Base-by-base conservation (phyloP, 2,797 vertebrate genomes). In the Limosa lapponica region DNA sequence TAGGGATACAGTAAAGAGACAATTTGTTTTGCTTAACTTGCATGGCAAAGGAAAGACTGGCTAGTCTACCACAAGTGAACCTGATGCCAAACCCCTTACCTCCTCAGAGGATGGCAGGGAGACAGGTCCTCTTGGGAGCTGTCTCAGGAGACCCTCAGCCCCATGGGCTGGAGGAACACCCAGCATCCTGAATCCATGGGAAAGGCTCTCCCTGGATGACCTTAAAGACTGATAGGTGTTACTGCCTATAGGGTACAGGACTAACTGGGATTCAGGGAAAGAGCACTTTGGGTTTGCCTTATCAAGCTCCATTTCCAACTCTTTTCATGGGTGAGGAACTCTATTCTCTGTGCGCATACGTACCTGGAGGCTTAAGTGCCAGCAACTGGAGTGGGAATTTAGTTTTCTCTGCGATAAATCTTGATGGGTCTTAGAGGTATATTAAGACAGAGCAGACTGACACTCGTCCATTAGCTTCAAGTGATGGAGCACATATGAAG, bases 311-410 rank as follows among this genome's bases (percentile, higher is more conserved):
- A 16, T 72, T 72, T 87, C 58, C 54, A 70, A 16, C 16, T 32
- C 5, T 52, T 81, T 82, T 67, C 14, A 2, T 27, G 32, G 32
- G 8, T 37, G 16, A 61, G 18, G 13, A 25, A 44, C 27, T 51
- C 51, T 12, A 1, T 65, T 39, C 23, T 20, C 28, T 13, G 8
- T 10, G 25, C 8, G 13, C 8, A 7, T 2, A 2, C 11, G 10
- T 30, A 36, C 13, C 22, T 10, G 43, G 59, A 57, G 3, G 6
- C 24, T 8, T 23, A 16, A 30, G 80, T 43, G 16, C 18, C 55
- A 77, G 41, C 27, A 75, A 0, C 18, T 37, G 22, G 22, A 64
- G 6, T 16, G 11, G 36, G 32, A 86, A 66, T 49, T 32, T 41
- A 32, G 18, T 44, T 19, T 52, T 46, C 23, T 11, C 14, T 49